Evolutionary conservation across 30 jellyfish, hydroid and myxozoan species (phyloP).

Genomic region (Pseudorhiza aurosa): DNA sequence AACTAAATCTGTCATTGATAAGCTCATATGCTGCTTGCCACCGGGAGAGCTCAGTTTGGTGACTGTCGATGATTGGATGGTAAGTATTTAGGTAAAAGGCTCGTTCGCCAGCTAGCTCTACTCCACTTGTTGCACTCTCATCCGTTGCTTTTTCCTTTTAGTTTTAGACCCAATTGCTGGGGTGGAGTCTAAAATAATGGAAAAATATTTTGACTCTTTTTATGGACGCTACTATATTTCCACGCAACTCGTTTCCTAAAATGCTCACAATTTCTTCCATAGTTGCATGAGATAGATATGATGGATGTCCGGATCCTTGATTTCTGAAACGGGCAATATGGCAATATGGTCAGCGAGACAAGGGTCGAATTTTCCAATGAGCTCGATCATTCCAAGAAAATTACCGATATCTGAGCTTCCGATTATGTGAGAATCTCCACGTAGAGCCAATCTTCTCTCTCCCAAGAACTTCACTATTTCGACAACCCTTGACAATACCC

Average conservation of each 20-base stretch:
- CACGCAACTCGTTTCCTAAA: slow-evolving; percentile 34
- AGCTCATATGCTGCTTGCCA: no score
- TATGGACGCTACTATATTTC: slow-evolving; percentile 30
- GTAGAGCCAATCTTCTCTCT: slow-evolving; percentile 63
- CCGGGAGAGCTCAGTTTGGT: slow-evolving; percentile 33
- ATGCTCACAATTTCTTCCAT: slow-evolving; percentile 39
- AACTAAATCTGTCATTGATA: slow-evolving; percentile 61
- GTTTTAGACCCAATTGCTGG: no score
- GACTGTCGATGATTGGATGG: slow-evolving; percentile 53
- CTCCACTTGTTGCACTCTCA: no score
- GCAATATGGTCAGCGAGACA: slow-evolving; percentile 51
- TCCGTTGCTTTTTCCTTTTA: slow-evolving; percentile 14
- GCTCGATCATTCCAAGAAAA: slow-evolving; percentile 52
- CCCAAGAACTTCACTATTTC: slow-evolving; percentile 53
- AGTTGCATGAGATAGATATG: no score
- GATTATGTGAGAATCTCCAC: slow-evolving; percentile 53
- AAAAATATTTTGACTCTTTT: slow-evolving; percentile 43
- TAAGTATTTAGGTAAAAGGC: slow-evolving; percentile 41
- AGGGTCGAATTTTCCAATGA: slow-evolving; percentile 51
- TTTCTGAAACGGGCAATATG: slow-evolving; percentile 47
- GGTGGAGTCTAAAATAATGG: slow-evolving; percentile 66
- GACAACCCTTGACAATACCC: slow-evolving; percentile 39
- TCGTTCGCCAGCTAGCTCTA: no score
- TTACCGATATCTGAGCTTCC: slow-evolving; percentile 60
- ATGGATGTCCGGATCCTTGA: slow-evolving; percentile 46